Base-by-base conservation (phyloP, 2,113 vertebrate genomes). In the Callaeas wilsoni region DNA sequence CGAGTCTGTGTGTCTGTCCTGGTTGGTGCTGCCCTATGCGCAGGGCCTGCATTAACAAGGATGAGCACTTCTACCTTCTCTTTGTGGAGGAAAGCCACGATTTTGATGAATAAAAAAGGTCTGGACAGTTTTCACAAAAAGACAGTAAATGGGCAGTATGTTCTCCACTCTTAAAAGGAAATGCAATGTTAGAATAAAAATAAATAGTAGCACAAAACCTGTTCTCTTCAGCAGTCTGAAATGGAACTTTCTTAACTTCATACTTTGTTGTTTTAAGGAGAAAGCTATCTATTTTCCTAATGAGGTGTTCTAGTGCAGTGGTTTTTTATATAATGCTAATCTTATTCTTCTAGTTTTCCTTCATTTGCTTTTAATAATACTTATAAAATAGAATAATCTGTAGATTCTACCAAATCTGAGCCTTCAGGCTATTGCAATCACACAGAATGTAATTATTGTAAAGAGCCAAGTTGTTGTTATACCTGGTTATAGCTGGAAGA, bases 351-450 rank as follows among this genome's bases (percentile, higher is more conserved):
- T 86, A 80, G 55, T 84, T 96, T 94, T 86, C 55, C 67, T 96
- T 93, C 29, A 79, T 94, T 93, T 93, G 33, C 64, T 96, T 96
- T 94, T 97, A 94, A 90, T 96, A 96, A 93, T 64, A 65, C 71
- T 85, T 94, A 82, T 29, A 84, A 90, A 95, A 83, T 90, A 95
- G 85, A 74, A 88, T 65, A 67, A 65, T 92, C 82, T 96, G 74
- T 68, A 90, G 95, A 39, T 97, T 44, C 93, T 95, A 89, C 83
- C 75, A 76, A 81, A 81, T 63, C 73, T 63, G 55, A 87, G 86
- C 85, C 95, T 82, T 89, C 77, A 59, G 81, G 94, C 73, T 95
- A 44, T 86, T 93, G 65, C 64, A 82, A 18, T 89, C 79, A 60
- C 89, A 73, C n/a, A 81, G 74, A 92, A 91, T 92, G 70, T 94